Base-by-base conservation (phyloP, 2,113 vertebrate genomes). In the Melanocharis versteri region DNA sequence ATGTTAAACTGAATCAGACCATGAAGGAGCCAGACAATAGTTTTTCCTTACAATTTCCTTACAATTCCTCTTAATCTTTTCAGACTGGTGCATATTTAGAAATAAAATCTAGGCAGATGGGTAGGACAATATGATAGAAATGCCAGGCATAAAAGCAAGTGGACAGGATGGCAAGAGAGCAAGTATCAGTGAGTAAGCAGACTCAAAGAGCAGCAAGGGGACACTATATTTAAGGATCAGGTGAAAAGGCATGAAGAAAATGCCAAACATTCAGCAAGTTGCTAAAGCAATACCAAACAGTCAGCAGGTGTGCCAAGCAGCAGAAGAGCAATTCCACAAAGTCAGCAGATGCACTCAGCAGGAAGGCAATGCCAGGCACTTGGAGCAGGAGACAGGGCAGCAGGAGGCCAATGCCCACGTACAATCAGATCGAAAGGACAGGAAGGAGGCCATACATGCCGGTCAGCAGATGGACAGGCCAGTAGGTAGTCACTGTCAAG, bases 231-330 rank as follows among this genome's bases (percentile, higher is more conserved):
- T 86, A 96, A 93, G 87, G 76, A 93, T 68, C 97, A 96, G 94
- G 91, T 94, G 85, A 86, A 97, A 96, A 96, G 96, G 93, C 39
- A 97, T 79, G 79, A 96, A 69, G 62, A 88, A 90, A 97, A 96
- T n/a, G 94, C 93, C 96, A 97, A 78, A 79, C 95, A 96, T 54
- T 94, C 71, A 95, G 97, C 97, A 95, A 77, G 93, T 91, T 19
- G 87, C 93, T 84, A 96, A 93, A 96, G 96, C 94, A 94, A 73
- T 65, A 95, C 57, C 80, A 85, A 87, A 83, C 80, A 93, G 89
- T 93, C 83, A 97, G 92, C 95, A 96, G 84, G 96, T 96, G 84
- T 71, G 95, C 72, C 97, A 98, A 98, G 96, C 97, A 97, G 92
- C 89, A 96, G 88, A 93, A 86, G 95, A 93, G 78, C 92, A 97